phyloP scores from a whole-genome alignment of 2,888 invertebrate species.

The Cordilura impudica region DNA sequence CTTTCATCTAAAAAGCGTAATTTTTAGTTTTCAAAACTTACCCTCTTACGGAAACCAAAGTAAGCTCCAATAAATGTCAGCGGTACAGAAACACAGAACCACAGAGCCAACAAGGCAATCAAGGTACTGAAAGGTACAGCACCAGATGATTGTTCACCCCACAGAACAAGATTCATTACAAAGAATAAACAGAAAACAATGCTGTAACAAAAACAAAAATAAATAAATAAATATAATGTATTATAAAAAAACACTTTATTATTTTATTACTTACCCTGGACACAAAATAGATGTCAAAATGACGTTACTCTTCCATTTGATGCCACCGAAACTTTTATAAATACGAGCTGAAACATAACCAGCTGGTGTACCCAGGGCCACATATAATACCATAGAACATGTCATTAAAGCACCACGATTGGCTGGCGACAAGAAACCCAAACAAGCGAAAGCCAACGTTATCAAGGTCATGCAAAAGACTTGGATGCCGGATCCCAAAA shows the following conservation, averaged over 20 bases:
- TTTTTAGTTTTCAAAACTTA: too few relatives aligned
- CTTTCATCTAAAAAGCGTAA: too few relatives aligned
- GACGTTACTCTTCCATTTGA: constrained; percentile 99
- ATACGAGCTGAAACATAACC: constrained; percentile 98
- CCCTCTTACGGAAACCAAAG: constrained; percentile 98
- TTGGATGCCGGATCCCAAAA: constrained; percentile 97
- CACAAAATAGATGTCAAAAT: constrained; percentile 96
- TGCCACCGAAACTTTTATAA: constrained; percentile 99
- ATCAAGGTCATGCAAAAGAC: constrained; percentile 96
- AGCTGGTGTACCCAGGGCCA: constrained; percentile 96
- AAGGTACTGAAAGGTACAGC: constrained; percentile 98
- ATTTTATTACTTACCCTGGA: constrained; percentile 88
- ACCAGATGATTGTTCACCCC: constrained; percentile 97
- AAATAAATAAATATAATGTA: too few relatives aligned
- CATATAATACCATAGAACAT: constrained; percentile 96
- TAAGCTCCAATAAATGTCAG: constrained; percentile 98
- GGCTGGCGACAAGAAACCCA: constrained; percentile 98
- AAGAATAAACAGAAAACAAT: constrained; percentile 98
- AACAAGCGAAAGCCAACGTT: constrained; percentile 98
- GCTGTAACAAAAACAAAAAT: constrained; percentile 79
- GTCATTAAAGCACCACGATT: constrained; percentile 99
- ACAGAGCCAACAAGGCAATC: constrained; percentile 93
- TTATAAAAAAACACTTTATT: neutral
- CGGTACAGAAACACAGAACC: constrained; percentile 99
- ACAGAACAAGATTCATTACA: constrained; percentile 96